These are phyloP conservation scores for Polyommatus icarus DNA, from an alignment of 2,888 invertebrate species.

Conservation along the genomic window DNA sequence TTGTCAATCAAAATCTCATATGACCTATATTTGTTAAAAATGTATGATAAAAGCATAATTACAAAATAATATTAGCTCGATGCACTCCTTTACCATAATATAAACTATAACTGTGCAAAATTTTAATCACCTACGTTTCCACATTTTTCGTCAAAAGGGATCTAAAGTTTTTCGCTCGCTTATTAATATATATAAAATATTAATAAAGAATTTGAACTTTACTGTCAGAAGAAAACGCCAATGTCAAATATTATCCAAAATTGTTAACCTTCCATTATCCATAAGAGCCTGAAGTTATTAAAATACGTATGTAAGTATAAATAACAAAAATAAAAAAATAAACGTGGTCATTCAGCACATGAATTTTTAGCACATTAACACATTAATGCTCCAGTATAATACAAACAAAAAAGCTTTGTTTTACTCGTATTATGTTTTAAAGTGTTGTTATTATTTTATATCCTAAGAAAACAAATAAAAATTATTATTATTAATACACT, in stretches of 20 bases:
- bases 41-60: too few relatives aligned
- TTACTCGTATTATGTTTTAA: too few relatives aligned
- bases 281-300: background rate
- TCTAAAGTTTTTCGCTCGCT: too few relatives aligned
- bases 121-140: too few relatives aligned
- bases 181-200: too few relatives aligned
- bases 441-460: background rate
- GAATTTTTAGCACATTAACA: background rate
- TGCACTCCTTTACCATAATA: too few relatives aligned
- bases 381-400: background rate
- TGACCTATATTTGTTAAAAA: too few relatives aligned
- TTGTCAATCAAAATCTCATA: too few relatives aligned
- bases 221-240: background rate
- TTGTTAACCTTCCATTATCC: background rate
- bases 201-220: slow-evolving; percentile 8
- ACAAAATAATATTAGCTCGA: too few relatives aligned
- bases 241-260: background rate
- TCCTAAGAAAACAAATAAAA: background rate
- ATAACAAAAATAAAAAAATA: background rate
- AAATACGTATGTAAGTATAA: background rate
- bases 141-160: too few relatives aligned
- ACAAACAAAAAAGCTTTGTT: background rate
- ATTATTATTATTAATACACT: background rate
- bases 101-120: too few relatives aligned
- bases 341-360: background rate